Evolutionary conservation across 2,113 vertebrate genomes (phyloP), one percentile per base, ranked within the genome.

Genomic region (Odobenus rosmarus): DNA sequence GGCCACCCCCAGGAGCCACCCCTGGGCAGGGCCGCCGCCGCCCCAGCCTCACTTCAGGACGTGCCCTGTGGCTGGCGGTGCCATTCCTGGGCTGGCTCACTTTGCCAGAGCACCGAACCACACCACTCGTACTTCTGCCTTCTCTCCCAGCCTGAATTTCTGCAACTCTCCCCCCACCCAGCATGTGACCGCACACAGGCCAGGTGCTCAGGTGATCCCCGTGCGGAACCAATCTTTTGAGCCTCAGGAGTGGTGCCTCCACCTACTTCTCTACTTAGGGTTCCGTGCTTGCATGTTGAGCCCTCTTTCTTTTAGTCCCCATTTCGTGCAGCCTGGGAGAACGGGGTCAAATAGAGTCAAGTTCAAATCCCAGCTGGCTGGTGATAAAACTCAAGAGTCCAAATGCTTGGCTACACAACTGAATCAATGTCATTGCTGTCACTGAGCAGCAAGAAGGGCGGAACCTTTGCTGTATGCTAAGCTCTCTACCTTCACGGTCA

Each of bases 201-300:
- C 33, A 61, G 12, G 28, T 0, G 0, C 36, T 39, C n/a, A 28
- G 61, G 0, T 2, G 57, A 33, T 4, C 53, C 61, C 71, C 0
- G 0, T 7, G n/a, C 33, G 69, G 8, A 53, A 39, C n/a, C 39
- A 1, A 8, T 74, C 33, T 79, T n/a, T 92, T 39, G 6, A 12
- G 49, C 24, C 24, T 49, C 71, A 1, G 0, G 15, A 24, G 15
- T 4, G 1, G 18, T 6, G 59, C 19, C n/a, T 13, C 39, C 7
- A 36, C 39, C 39, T 7, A 19, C 62, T 62, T 93, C 46, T 61
- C n/a, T 5, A 24, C 1, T 28, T 1, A n/a, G 61, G 36, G 14
- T 42, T 28, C 0, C 4, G 77, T 2, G 31, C 14, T 72, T 33
- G 24, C 6, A 62, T 7, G 59, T 31, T 61, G 3, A 33, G 81